A percentile compares a stretch with the other conserved stretches of the same genome.
Evolutionary conservation across 2,888 invertebrate species (phyloP).

Genomic region (Theretra japonica): DNA sequence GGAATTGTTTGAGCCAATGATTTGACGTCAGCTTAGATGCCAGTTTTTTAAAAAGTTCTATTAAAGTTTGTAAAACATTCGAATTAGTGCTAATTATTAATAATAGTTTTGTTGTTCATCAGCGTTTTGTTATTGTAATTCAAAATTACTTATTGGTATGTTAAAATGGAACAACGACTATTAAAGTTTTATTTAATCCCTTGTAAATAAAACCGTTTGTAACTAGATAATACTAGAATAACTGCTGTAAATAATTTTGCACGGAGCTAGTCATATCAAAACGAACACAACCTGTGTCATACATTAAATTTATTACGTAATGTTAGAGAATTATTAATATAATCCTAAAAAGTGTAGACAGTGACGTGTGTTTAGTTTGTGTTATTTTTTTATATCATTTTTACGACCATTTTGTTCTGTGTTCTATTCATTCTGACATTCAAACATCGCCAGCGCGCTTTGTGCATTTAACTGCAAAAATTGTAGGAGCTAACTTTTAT

Average conservation of each 20-base stretch:
- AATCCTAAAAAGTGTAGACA: slow-evolving; percentile 5
- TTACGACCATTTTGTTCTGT: background rate
- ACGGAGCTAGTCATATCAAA: slow-evolving; percentile 71
- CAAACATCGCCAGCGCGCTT: slow-evolving; percentile 14
- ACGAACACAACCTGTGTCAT: slow-evolving; percentile 4
- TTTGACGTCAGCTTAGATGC: background rate
- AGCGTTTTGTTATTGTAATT: background rate
- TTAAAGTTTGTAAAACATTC: background rate
- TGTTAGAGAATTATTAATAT: slow-evolving; percentile 22
- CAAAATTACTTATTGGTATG: background rate
- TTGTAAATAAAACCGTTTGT: slow-evolving; percentile 30
- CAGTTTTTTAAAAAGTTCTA: background rate
- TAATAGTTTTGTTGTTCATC: background rate
- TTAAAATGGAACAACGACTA: slow-evolving; percentile 10
- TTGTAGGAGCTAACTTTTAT: slow-evolving; percentile 1
- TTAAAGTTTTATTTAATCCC: slow-evolving; percentile 5
- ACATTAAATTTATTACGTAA: slow-evolving; percentile 18
- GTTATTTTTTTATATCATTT: background rate
- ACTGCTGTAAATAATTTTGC: slow-evolving; percentile 73
- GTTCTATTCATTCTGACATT: slow-evolving; percentile 10
- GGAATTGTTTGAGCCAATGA: background rate
- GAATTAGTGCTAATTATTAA: background rate
- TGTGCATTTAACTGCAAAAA: slow-evolving; percentile 16
- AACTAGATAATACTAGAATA: slow-evolving; percentile 23
- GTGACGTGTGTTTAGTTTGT: background rate